phyloP scores from a whole-genome alignment of 2,888 invertebrate genomes.

The Drosophila paramelanica region DNA sequence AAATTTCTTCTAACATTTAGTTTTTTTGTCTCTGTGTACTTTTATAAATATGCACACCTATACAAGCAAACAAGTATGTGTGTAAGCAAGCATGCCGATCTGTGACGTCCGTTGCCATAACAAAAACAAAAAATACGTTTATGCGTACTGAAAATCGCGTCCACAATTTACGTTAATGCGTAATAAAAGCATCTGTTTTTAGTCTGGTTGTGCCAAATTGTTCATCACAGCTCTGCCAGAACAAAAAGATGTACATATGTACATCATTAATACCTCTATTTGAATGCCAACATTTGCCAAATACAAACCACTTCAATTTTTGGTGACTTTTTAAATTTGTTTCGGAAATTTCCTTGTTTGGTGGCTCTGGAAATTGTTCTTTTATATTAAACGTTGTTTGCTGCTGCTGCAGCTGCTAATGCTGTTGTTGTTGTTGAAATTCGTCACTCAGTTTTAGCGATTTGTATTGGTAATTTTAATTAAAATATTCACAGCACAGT shows the following conservation, averaged over 20 bases:
- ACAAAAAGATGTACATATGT: background rate
- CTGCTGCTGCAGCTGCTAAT: background rate
- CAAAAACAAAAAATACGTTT: background rate
- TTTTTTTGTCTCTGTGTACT: background rate
- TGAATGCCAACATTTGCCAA: background rate
- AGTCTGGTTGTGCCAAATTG: background rate
- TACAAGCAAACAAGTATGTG: background rate
- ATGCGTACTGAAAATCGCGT: constrained; percentile 1
- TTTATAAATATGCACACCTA: background rate
- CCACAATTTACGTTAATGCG: constrained; percentile 11
- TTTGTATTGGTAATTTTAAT: constrained; percentile 25
- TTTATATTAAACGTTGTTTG: background rate
- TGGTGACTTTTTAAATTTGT: no score
- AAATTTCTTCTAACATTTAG: no score
- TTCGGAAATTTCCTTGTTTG: background rate
- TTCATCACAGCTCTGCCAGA: background rate
- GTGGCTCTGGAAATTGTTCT: background rate
- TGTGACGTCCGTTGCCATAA: background rate
- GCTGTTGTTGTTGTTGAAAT: constrained; percentile 9
- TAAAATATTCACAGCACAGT: background rate
- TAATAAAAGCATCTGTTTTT: constrained; percentile 19
- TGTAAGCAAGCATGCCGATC: background rate
- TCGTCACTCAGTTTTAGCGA: constrained; percentile 21
- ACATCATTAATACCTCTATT: background rate
- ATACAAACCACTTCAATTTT: background rate